Percentiles rank a stretch among this genome's conserved stretches.
Evolutionary conservation across 1,140 invertebrate genomes (phyloP).

Genomic region (Plutomurus gul): DNA sequence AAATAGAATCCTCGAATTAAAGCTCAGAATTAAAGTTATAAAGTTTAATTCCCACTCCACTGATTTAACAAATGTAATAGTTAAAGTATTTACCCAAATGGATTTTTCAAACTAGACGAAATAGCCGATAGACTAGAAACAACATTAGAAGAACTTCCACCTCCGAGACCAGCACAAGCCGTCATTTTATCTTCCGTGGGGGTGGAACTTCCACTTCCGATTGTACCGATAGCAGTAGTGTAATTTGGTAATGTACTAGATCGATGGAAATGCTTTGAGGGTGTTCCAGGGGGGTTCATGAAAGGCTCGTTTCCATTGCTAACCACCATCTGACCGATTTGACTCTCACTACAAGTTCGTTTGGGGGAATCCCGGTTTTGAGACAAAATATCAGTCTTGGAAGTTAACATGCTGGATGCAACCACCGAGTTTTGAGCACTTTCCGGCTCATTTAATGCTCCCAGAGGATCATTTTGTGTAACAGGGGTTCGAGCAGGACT

Average conservation of each 20-base stretch:
- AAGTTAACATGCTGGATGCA: not conserved
- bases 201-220: conserved; percentile 3
- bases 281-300: not conserved
- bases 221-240: not conserved
- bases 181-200: conserved; percentile 39
- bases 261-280: conserved; percentile 50
- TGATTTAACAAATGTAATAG: not conserved
- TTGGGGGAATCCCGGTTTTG: conserved; percentile 48
- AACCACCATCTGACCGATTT: conserved; percentile 37
- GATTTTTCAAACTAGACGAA: conserved; percentile 52
- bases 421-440: not conserved
- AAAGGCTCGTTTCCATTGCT: not conserved
- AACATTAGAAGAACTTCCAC: conserved; percentile 34
- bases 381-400: not conserved
- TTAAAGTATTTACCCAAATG: conserved; percentile 41
- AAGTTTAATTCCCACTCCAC: not conserved
- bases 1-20: too few species aligned
- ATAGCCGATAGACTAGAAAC: conserved; percentile 46
- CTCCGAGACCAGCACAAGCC: not conserved
- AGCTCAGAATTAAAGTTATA: conserved; percentile 50
- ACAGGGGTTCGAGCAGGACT: conserved; percentile 75
- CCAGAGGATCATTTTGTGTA: conserved; percentile 87
- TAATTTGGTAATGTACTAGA: conserved; percentile 53
- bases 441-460: conserved; percentile 56
- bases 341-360: conserved; percentile 49